Conservation (phyloP, 2,113 vertebrate genomes). For the Oceanites oceanicus region DNA sequence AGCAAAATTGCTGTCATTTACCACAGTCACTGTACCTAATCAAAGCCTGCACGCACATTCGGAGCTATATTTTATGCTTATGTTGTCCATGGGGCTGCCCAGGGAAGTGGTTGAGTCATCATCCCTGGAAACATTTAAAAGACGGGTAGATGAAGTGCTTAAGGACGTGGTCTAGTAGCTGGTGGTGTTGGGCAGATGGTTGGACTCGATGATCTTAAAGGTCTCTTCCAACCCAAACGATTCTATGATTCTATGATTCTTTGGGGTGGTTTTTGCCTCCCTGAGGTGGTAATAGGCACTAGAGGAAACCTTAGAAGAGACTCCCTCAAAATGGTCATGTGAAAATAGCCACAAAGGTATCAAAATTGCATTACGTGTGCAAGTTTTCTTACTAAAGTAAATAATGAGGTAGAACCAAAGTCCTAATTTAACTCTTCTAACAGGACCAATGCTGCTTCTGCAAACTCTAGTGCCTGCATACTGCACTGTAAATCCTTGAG, state of each 20-base stretch:
- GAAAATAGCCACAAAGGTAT: not conserved
- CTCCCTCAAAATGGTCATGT: not conserved
- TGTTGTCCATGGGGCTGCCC: no score
- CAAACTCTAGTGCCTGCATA: not conserved
- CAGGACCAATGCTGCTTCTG: not conserved
- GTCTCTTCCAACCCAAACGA: no score
- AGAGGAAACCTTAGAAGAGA: not conserved
- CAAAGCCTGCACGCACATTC: not conserved
- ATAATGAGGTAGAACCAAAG: not conserved
- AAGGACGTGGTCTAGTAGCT: no score
- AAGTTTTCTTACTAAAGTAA: not conserved
- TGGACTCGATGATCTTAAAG: no score
- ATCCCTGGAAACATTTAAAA: no score
- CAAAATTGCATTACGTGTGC: rapidly evolving
- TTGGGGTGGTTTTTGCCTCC: not conserved
- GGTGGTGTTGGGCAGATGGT: no score
- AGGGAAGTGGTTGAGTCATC: no score
- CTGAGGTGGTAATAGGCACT: not conserved
- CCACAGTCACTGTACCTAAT: not conserved
- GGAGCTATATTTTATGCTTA: not conserved
- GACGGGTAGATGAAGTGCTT: no score
- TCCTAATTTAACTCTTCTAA: not conserved
- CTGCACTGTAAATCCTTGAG: not conserved
- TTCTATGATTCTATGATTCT: no score
- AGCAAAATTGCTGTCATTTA: not conserved